Percentiles rank a stretch among this genome's conserved stretches.
Evolutionary conservation across 2,113 vertebrate genomes (phyloP).

Genomic region (Strix aluco): DNA sequence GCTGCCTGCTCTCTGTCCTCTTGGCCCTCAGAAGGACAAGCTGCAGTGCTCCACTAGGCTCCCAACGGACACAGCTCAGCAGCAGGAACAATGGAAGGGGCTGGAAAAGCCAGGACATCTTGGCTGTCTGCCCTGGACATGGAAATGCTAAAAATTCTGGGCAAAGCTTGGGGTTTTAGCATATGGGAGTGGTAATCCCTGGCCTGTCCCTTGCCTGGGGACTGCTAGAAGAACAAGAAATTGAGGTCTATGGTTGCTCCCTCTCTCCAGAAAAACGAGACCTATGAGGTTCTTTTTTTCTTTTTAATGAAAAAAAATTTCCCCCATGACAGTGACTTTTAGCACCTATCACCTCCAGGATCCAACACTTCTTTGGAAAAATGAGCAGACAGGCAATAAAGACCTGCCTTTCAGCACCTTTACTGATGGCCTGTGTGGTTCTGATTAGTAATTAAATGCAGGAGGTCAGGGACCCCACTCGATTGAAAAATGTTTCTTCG

Average conservation of each 20-base stretch:
- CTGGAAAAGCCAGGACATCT: not conserved
- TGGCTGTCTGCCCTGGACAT: not conserved
- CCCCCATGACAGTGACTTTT: not conserved
- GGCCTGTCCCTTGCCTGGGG: not conserved
- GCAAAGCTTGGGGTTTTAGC: not conserved
- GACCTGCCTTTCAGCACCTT: not conserved
- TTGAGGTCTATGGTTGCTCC: not conserved
- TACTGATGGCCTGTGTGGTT: not conserved
- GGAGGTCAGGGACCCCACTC: not conserved
- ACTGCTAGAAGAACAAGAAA: not conserved
- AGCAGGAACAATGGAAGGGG: not conserved
- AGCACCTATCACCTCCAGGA: not conserved
- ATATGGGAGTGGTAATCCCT: not conserved
- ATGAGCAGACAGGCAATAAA: not conserved
- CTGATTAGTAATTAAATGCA: not conserved
- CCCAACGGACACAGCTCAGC: not conserved
- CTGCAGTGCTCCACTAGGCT: not conserved
- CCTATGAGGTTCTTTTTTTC: not conserved
- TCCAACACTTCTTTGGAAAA: not conserved
- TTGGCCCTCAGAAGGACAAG: not conserved
- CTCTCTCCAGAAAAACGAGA: not conserved
- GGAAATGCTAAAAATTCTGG: not conserved
- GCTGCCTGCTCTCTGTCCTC: not conserved
- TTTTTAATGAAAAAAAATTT: not conserved
- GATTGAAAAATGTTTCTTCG: not conserved